These are phyloP conservation scores for Phenganax stokvisi DNA, from an alignment of 92 coral and sea anemone genomes.

Conservation along the genomic window DNA sequence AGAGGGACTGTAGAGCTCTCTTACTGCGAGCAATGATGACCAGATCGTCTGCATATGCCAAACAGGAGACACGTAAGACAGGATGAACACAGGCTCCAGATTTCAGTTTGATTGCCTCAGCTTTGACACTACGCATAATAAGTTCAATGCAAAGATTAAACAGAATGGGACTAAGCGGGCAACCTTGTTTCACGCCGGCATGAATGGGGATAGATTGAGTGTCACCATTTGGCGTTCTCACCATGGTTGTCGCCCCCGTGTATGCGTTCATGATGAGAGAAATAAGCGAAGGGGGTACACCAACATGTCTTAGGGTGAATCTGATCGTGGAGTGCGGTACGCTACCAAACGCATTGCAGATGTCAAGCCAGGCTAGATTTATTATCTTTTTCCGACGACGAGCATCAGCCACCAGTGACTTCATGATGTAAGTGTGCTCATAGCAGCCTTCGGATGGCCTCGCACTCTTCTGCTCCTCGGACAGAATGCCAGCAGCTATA, in stretches of 20 bases:
- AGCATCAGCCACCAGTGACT: conserved; percentile 24
- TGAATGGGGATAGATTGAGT: conserved; percentile 14
- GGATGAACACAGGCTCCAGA: conserved; percentile 8
- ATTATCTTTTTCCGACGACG: not conserved
- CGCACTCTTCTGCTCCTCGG: conserved; percentile 29
- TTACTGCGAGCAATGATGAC: conserved; percentile 33
- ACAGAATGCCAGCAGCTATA: conserved; percentile 27
- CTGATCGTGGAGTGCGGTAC: conserved; percentile 10
- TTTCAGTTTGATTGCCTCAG: conserved; percentile 6
- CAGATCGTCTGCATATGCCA: conserved; percentile 37
- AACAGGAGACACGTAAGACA: not conserved
- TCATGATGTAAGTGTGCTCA: conserved; percentile 27
- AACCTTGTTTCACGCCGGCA: conserved; percentile 34
- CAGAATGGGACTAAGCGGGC: conserved; percentile 22
- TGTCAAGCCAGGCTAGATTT: conserved; percentile 24
- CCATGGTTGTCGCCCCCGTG: conserved; percentile 2
- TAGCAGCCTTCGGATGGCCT: conserved; percentile 33
- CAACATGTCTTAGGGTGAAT: not conserved
- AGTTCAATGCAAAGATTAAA: conserved; percentile 28
- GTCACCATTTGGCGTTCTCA: not conserved
- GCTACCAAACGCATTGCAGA: conserved; percentile 30
- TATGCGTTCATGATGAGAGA: not conserved
- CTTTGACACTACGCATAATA: conserved; percentile 9
- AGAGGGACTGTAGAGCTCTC: conserved; percentile 17
- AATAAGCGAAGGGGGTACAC: not conserved